Evolutionary conservation across 2,888 invertebrate genomes (phyloP).

Genomic region (Dyspetes luteomarginatus): DNA sequence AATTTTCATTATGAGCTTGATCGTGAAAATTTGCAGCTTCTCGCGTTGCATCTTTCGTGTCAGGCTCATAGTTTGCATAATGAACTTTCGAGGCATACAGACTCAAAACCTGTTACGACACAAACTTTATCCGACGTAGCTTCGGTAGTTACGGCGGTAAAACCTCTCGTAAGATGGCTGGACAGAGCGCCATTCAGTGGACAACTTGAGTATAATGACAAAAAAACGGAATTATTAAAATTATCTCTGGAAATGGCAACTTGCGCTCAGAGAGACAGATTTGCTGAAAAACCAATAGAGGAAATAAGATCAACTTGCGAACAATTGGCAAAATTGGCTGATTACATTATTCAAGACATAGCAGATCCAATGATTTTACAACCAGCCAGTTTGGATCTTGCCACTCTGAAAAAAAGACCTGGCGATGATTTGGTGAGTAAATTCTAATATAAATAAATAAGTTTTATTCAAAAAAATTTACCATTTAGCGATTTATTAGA

Average conservation of each 20-base stretch:
- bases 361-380: slow-evolving; percentile 95
- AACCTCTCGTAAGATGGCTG: slow-evolving; percentile 95
- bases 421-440: slow-evolving; percentile 90
- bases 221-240: slow-evolving; percentile 89
- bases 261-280: slow-evolving; percentile 94
- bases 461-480: not conserved
- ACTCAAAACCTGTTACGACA: slow-evolving; percentile 88
- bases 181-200: slow-evolving; percentile 89
- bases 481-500: not conserved
- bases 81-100: slow-evolving; percentile 86
- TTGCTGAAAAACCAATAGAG: slow-evolving; percentile 93
- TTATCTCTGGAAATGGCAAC: slow-evolving; percentile 94
- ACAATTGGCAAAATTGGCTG: slow-evolving; percentile 91
- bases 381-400: slow-evolving; percentile 95
- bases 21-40: slow-evolving; percentile 95
- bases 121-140: slow-evolving; percentile 94
- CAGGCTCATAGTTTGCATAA: slow-evolving; percentile 91
- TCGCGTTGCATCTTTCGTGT: slow-evolving; percentile 93
- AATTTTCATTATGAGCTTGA: slow-evolving; percentile 96
- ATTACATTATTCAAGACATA: slow-evolving; percentile 93
- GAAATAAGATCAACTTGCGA: slow-evolving; percentile 90
- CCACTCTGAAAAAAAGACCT: slow-evolving; percentile 92
- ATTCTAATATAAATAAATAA: slow-evolving; percentile 5
- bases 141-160: slow-evolving; percentile 92
- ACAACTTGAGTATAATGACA: slow-evolving; percentile 88